Evolutionary conservation across 2,888 invertebrate species (phyloP).

Genomic region (Ecliptopera silaceata): DNA sequence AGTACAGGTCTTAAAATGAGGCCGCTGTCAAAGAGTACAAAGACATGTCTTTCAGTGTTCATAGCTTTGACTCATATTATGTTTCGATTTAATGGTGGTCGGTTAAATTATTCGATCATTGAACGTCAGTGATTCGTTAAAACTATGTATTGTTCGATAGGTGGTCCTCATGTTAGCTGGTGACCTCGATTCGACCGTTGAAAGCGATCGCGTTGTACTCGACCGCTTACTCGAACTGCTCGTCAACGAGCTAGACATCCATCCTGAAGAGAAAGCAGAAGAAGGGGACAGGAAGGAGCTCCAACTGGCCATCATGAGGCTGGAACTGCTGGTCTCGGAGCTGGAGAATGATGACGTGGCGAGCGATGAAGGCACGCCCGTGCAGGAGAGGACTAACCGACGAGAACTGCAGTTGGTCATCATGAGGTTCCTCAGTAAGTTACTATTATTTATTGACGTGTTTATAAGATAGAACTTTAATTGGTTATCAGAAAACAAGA

Average conservation of each 20-base stretch:
- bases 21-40: too few relatives aligned
- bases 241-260: slow-evolving; percentile 88
- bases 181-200: slow-evolving; percentile 93
- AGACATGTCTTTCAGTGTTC: too few relatives aligned
- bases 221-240: slow-evolving; percentile 89
- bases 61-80: too few relatives aligned
- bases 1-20: too few relatives aligned
- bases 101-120: too few relatives aligned
- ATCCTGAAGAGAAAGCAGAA: slow-evolving; percentile 68
- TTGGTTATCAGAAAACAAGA: too few relatives aligned
- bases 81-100: too few relatives aligned
- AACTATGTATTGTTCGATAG: slow-evolving; percentile 56
- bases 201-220: slow-evolving; percentile 89
- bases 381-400: slow-evolving; percentile 86
- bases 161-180: slow-evolving; percentile 94
- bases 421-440: slow-evolving; percentile 90
- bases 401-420: slow-evolving; percentile 94
- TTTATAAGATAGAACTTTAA: too few relatives aligned
- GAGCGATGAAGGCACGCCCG: slow-evolving; percentile 69
- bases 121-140: background rate
- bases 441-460: too few relatives aligned
- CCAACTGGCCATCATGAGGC: slow-evolving; percentile 92
- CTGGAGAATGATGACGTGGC: slow-evolving; percentile 85
- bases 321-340: slow-evolving; percentile 88
- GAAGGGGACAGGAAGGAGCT: slow-evolving; percentile 90